Conservation (phyloP, 2,797 vertebrate species). For the Tapera naevia region DNA sequence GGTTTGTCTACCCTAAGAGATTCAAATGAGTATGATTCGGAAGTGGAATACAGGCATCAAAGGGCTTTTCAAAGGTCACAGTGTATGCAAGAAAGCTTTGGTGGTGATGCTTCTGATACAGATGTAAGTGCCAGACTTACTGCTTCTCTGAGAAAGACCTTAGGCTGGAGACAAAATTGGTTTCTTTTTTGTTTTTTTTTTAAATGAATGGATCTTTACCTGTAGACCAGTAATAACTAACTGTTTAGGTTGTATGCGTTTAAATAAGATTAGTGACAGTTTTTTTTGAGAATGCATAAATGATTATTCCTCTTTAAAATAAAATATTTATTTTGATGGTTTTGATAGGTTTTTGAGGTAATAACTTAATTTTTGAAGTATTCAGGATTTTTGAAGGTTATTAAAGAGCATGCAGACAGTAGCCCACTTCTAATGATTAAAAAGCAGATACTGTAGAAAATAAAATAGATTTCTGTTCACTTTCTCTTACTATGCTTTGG, state of each 20-base stretch:
- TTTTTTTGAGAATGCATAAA: not conserved
- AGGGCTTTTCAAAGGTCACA: slow-evolving; percentile 69
- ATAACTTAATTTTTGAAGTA: not conserved
- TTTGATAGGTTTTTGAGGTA: not conserved
- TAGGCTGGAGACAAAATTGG: not conserved
- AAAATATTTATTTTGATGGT: not conserved
- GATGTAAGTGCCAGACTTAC: slow-evolving; percentile 79
- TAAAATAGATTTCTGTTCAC: not conserved
- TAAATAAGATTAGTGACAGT: not conserved
- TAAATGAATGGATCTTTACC: not conserved
- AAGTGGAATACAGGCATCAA: slow-evolving; percentile 82
- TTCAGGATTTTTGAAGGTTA: not conserved
- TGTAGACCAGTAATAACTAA: not conserved
- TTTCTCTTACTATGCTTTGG: not conserved
- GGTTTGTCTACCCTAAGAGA: slow-evolving; percentile 91
- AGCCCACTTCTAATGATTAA: not conserved
- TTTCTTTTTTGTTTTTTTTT: not conserved
- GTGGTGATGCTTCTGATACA: slow-evolving; percentile 83
- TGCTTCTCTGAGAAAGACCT: not conserved
- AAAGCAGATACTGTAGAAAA: not conserved
- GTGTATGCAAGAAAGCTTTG: slow-evolving; percentile 70
- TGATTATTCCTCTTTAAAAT: not conserved
- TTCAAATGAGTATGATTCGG: slow-evolving; percentile 88
- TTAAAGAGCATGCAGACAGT: not conserved
- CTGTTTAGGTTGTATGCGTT: not conserved